Evolutionary conservation across 2,113 vertebrate species (phyloP), one percentile per base, ranked within the genome.

Genomic region (Azemiops feae): DNA sequence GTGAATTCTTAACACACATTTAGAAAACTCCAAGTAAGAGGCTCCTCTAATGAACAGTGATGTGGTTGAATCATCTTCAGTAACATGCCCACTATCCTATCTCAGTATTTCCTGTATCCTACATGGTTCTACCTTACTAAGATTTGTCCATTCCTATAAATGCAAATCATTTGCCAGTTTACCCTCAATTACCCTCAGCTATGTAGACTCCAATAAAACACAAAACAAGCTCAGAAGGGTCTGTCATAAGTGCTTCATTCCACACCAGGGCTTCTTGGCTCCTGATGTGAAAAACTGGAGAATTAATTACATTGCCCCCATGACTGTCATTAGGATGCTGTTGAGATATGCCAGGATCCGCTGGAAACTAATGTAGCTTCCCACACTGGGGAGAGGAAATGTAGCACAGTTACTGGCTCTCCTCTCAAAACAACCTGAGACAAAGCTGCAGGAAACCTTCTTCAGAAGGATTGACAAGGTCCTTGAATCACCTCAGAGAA

Each of bases 371-470:
- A 94, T 96, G 94, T 39, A 95, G 92, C 95, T 97, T 96, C 95
- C 95, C 95, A 93, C 95, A 95, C 96, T 69, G 95, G 95, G 92
- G 95, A 96, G 93, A 94, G n/a, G 95, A 89, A 92, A 94, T 91
- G 92, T 94, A 89, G 92, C 94, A 88, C 93, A 95, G 92, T 87
- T 5, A 25, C 39, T 95, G 94, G 94, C 95, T 96, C 92, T 94
- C 92, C 94, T 95, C 94, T 97, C 96, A 96, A 97, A 97, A 95
- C 96, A 97, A 94, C 88, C 95, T 89, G 90, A 96, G 92, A 97
- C 96, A 97, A 97, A 97, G 96, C 96, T 91, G 93, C 92, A 95
- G 95, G 95, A 97, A 97, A 96, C 92, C 95, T 94, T 95, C 95
- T 94, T 95, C 96, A 97, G 94, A 97, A 93, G 81, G 74, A 88